Base-by-base conservation (phyloP, 2,797 vertebrate species). In the Tapirus indicus region DNA sequence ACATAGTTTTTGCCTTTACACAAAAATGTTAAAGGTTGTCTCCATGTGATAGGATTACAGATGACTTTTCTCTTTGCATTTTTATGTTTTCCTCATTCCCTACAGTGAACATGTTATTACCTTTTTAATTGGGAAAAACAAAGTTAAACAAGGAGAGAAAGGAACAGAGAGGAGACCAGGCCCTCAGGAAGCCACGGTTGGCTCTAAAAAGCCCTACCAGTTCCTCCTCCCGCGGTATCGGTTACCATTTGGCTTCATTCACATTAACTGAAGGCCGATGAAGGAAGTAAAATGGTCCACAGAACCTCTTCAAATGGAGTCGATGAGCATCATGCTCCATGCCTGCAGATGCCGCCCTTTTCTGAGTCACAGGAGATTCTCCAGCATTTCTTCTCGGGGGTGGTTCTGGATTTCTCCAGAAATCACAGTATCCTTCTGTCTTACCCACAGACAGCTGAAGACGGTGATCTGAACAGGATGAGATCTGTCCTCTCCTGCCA, bases 111-210 rank as follows among this genome's bases (percentile, higher is more conserved):
- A 2, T 10, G 8, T 18, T 38, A 3, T 18, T 35, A 47, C 47
- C 82, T 86, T 47, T 62, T 27, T n/a, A 89, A 72, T 2, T 13
- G 68, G 74, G 21, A 18, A 58, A 44, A 60, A 80, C 6, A 49
- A 69, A 52, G 2, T 21, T 32, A 21, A 47, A 71, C 4, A 7
- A 16, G 9, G 25, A 7, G 25, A 56, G 38, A 29, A n/a, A n/a
- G 72, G 54, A 29, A 17, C 25, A 52, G 41, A 60, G 38, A 20
- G n/a, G 88, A 54, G 13, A 25, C 5, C 10, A 12, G 38, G 87
- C 32, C 5, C 32, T 62, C 5, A 0, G 0, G 49, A 32, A 11
- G 94, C 23, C 32, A 4, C 0, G 0, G 0, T 2, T 2, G 41
- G 60, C 29, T 21, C 71, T 1, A 0, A 25, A n/a, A 5, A 1